Evolutionary conservation across 2,888 invertebrate species (phyloP), one percentile per base, ranked within the genome.

Genomic region (Strigamia transsilvanica): DNA sequence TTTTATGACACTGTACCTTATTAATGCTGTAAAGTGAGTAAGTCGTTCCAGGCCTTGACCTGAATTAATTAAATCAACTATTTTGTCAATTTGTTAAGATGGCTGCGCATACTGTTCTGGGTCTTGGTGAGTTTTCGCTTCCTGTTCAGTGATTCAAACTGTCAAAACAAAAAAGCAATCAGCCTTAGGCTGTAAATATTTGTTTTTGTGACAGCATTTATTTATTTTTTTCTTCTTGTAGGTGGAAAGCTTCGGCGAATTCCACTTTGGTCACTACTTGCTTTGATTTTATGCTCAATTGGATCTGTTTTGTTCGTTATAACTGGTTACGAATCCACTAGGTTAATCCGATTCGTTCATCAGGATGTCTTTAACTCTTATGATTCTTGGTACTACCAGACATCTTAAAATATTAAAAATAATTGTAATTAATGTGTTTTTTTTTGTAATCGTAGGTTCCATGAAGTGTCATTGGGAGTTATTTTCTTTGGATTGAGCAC

Each of bases 21-120:
- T 73, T 73, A 73, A 73, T 27, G 12, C 27, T 6, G 1, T 9
- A 15, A 27, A 32, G 32, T 73, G 73, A 73, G 3, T 32, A 73
- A 73, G 13, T 32, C 27, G 73, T 27, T 73, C 18, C 23, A 73
- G 23, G 73, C 73, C 73, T 73, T 73, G 73, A 73, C 73, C 73
- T 27, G 73, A 73, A 73, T 73, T 73, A 27, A 73, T 73, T 73
- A 73, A 73, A 73, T 73, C 27, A 73, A 73, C 73, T 73, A 73
- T 13, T 27, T 27, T 12, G 73, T 73, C 27, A 73, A 32, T 23
- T 32, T 27, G 12, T 32, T 23, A 73, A 73, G 73, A 73, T 73
- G 73, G 73, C 73, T 73, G 73, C 73, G 12, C 73, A 73, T 27
- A 73, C 73, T 73, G 73, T 73, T n/a, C 32, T 73, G 73, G 73